Evolutionary conservation across 2,797 vertebrate species (phyloP).

Genomic region (Pipistrellus nathusii): DNA sequence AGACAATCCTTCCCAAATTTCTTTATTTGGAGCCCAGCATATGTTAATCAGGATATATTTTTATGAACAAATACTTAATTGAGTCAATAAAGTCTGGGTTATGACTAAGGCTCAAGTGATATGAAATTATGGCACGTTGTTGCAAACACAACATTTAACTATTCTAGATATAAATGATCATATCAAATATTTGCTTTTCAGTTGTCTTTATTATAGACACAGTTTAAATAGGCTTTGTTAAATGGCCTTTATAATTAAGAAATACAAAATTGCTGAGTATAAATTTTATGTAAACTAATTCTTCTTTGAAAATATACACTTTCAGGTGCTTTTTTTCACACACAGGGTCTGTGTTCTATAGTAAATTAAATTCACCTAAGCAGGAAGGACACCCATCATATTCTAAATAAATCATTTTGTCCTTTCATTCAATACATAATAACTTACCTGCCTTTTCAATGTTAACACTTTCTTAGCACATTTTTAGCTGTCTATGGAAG

Average conservation of each 20-base stretch:
- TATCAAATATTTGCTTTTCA: not conserved
- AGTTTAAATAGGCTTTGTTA: not conserved
- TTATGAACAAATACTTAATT: not conserved
- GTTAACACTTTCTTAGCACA: conserved; percentile 40
- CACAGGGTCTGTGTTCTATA: not conserved
- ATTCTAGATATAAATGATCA: not conserved
- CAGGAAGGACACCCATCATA: not conserved
- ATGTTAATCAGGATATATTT: not conserved
- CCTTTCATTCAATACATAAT: conserved; percentile 28
- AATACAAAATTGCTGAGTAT: not conserved
- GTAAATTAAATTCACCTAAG: conserved; percentile 20
- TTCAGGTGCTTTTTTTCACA: not conserved
- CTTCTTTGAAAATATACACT: not conserved
- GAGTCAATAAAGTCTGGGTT: not conserved
- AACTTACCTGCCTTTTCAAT: conserved; percentile 26
- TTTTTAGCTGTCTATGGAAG: conserved; percentile 31
- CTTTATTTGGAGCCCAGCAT: not conserved
- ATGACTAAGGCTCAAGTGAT: not conserved
- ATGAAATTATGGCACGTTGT: conserved; percentile 4
- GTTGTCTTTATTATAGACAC: not conserved
- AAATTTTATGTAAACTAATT: not conserved
- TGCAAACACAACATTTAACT: not conserved
- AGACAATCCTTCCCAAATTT: not conserved
- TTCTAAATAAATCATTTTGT: conserved; percentile 9
- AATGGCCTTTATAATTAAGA: not conserved